Percentiles rank a stretch among this genome's conserved stretches.
Conservation (phyloP, 2,888 invertebrate genomes). For the Nymphalis urticae region DNA sequence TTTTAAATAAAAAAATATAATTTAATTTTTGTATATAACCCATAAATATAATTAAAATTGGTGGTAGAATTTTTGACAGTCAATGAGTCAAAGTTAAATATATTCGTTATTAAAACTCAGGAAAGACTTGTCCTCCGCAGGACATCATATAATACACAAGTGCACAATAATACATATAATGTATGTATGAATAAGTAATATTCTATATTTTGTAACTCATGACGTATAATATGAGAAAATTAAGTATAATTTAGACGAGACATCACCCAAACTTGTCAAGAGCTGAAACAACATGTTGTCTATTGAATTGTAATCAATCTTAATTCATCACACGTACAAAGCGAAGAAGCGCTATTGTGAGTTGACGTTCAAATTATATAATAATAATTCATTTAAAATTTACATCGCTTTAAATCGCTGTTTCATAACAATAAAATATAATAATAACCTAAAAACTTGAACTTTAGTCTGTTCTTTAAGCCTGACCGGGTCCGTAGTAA, state of each 20-base stretch:
- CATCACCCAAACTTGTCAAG: background rate
- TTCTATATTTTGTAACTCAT: too few species aligned
- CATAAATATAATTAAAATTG: too few species aligned
- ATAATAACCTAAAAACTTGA: constrained; percentile 5
- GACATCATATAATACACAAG: too few species aligned
- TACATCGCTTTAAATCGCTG: background rate
- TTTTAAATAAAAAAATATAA: too few species aligned
- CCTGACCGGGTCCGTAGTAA: background rate
- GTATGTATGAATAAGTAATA: too few species aligned
- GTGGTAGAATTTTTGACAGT: too few species aligned
- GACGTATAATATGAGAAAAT: background rate
- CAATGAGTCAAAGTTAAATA: too few species aligned
- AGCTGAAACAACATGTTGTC: background rate
- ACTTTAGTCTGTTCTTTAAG: background rate
- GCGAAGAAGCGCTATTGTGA: background rate
- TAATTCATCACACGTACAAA: constrained; percentile 4
- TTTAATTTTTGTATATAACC: too few species aligned
- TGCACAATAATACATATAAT: too few species aligned
- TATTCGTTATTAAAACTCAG: too few species aligned
- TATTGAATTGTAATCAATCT: background rate
- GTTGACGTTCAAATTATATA: background rate
- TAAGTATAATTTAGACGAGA: background rate
- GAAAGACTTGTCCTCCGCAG: too few species aligned
- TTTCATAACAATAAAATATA: background rate
- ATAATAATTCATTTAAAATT: background rate